Base-by-base conservation (phyloP, 2,888 invertebrate genomes). In the Andrena camellia region DNA sequence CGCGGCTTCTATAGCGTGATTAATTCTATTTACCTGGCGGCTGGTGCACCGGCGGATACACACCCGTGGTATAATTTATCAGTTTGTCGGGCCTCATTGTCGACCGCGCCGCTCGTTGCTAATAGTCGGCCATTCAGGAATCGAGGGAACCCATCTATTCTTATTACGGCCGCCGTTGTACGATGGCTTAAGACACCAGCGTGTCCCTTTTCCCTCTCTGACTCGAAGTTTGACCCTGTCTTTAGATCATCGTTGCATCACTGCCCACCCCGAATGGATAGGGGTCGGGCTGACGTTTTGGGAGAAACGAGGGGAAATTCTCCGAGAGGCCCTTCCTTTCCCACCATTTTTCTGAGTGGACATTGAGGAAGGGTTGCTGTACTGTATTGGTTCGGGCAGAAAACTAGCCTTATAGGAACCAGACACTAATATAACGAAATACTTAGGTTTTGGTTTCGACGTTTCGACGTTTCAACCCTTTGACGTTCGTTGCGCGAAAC, bases 11-110 rank as follows among this genome's bases (percentile, higher is more conserved):
- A 90, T 85, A 85, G 86, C 90, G 87, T 91, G 90, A 91, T 91
- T 90, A 91, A 91, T 91, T 90, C 90, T 90, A 90, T 91, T 90
- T 90, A 90, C 90, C 90, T 88, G 89, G 57, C 78, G 86, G 87
- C 88, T 87, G 87, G 89, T 89, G 89, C 89, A 90, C 84, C 86
- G 85, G 77, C 81, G 84, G 85, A 86, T 83, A 84, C 86, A 84
- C 86, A 87, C 87, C 80, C 81, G 83, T 83, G 88, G 85, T 88
- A 89, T 89, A 89, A 89, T 89, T 89, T 89, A 89, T 89, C 89
- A 89, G 90, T 89, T 89, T 89, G 88, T 90, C 90, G 88, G 84
- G 90, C 73, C 86, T 90, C 85, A 89, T 89, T 89, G 89, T 89
- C 90, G 86, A 72, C 78, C 26, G 86, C 84, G 88, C 85, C 85